Evolutionary conservation across 2,113 vertebrate genomes (phyloP).

Genomic region (Salvelinus fontinalis): DNA sequence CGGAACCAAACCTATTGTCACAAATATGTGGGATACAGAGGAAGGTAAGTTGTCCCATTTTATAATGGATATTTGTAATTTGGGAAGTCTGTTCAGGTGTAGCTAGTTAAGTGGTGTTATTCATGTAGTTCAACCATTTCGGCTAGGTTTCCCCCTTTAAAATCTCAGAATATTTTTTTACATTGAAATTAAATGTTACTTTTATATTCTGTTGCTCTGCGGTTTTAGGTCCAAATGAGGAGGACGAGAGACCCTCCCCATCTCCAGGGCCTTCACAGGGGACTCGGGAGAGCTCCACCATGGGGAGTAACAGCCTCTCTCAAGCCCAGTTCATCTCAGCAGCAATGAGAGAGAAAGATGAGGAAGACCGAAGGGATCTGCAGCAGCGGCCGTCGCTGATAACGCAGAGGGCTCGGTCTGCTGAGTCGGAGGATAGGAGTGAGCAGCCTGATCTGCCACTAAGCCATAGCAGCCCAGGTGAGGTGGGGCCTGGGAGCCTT

Average conservation of each 20-base stretch:
- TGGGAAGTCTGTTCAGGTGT: too few relatives aligned
- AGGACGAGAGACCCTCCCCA: conserved; percentile 71
- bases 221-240: conserved; percentile 66
- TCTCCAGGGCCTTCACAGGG: conserved; percentile 71
- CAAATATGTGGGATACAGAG: conserved; percentile 87
- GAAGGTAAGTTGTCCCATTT: conserved; percentile 70
- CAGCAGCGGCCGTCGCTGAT: conserved; percentile 58
- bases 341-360: conserved; percentile 33
- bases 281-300: conserved; percentile 71
- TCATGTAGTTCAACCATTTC: too few relatives aligned
- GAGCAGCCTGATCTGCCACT: conserved; percentile 52
- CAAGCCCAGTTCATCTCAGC: conserved; percentile 57
- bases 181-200: background rate
- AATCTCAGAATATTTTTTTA: background rate
- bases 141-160: too few relatives aligned
- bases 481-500: conserved; percentile 47
- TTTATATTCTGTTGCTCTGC: background rate
- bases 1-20: conserved; percentile 64
- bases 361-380: conserved; percentile 36
- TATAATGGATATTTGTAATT: background rate
- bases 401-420: conserved; percentile 43
- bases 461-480: conserved; percentile 16
- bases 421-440: conserved; percentile 47
- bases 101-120: too few relatives aligned
- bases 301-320: conserved; percentile 48